Base-by-base conservation (phyloP, 2,888 invertebrate species). In the Prenolepis imparis region DNA sequence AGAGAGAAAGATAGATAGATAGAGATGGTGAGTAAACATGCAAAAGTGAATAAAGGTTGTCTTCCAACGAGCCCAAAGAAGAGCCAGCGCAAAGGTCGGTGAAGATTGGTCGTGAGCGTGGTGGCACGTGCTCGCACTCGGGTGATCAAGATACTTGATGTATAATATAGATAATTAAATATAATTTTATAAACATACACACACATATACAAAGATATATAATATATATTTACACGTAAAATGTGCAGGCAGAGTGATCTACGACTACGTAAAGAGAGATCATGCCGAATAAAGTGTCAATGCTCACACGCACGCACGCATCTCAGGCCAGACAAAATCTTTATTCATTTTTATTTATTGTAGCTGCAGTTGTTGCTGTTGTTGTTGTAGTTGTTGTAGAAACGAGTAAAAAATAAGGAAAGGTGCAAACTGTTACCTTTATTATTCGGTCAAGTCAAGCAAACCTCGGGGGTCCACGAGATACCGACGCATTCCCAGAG, bases 351-450 rank as follows among this genome's bases (percentile, higher is more conserved):
- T 80, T 70, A 73, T 84, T 83, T 77, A 68, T 82, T 88, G 84
- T 80, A 59, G 78, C 78, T 80, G 78, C 74, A 80, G 59, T 72
- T 80, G 73, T 59, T 80, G 78, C 44, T 80, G 78, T 72, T 59
- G 75, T 39, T 70, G 48, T 84, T 55, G 66, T 84, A 55, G 66
- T 70, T n/a, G 88, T 87, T 84, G 86, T 78, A 61, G 72, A 86
- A 89, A 90, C 86, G 84, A 89, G 87, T 89, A 91, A 92, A 80
- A 80, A 91, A 91, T 94, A 95, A 95, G 95, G 95, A 95, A 90
- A 95, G 96, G 96, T 96, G 96, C 96, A 96, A 90, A 96, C 96
- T 96, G 96, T 95, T 96, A 96, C 96, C 96, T 96, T 95, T 93
- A 93, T 94, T 91, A 93, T 94, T 94, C 93, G 93, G 93, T 94